These are phyloP conservation scores for Sitophilus oryzae DNA, from an alignment of 1,140 invertebrate genomes.

Conservation along the genomic window DNA sequence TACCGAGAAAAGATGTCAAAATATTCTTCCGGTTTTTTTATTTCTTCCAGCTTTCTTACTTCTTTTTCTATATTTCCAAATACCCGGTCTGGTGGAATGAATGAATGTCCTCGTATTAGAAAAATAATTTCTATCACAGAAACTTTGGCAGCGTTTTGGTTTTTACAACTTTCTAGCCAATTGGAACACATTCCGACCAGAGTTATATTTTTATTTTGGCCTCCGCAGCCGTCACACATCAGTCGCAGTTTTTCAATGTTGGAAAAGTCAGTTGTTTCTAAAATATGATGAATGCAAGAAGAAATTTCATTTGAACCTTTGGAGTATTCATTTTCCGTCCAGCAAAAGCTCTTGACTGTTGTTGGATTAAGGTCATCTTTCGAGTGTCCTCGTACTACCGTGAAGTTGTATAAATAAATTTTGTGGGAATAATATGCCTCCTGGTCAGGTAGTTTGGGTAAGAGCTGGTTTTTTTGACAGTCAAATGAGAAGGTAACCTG, in stretches of 20 bases:
- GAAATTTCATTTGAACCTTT: too few relatives aligned
- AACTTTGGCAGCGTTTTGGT: too few relatives aligned
- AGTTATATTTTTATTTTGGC: slow-evolving; percentile 14
- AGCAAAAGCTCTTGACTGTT: too few relatives aligned
- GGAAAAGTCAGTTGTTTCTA: neutral
- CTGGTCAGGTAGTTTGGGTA: slow-evolving; percentile 2
- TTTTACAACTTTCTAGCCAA: neutral
- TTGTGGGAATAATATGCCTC: slow-evolving; percentile 6
- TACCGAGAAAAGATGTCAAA: neutral
- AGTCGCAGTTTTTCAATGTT: neutral
- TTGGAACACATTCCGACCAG: slow-evolving; percentile 3
- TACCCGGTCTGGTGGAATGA: slow-evolving; percentile 7
- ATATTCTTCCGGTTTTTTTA: neutral
- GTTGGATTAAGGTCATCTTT: slow-evolving; percentile 1
- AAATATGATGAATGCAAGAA: neutral
- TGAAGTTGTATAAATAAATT: too few relatives aligned
- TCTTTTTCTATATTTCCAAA: slow-evolving; percentile 9
- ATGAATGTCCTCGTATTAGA: slow-evolving; percentile 6
- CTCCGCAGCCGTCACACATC: too few relatives aligned
- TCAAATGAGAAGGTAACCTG: neutral
- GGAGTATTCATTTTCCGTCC: too few relatives aligned
- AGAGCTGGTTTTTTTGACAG: slow-evolving; percentile 3
- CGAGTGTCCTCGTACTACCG: neutral
- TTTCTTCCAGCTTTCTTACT: neutral
- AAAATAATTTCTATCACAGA: slow-evolving; percentile 9